Base-by-base conservation (phyloP, 2,113 vertebrate species). In the Cyprinus carpio region DNA sequence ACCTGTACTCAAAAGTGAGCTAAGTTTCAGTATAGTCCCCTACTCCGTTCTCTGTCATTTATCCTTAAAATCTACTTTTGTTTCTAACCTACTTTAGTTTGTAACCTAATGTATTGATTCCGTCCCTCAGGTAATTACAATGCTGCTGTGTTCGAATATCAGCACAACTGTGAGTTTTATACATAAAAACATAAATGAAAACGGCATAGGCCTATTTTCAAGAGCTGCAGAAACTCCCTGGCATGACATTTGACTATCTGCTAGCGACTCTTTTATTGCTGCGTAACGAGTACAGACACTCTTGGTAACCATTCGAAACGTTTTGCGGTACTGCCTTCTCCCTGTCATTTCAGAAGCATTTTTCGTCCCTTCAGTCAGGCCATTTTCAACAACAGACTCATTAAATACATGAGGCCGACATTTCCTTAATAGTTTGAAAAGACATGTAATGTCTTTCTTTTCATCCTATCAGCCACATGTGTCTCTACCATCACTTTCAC, bases 401-500 rank as follows among this genome's bases (percentile, higher is more conserved):
- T n/a, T n/a, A n/a, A n/a, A n/a, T n/a, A n/a, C n/a, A n/a, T n/a
- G n/a, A n/a, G n/a, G n/a, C n/a, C n/a, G n/a, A n/a, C n/a, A n/a
- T n/a, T n/a, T n/a, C n/a, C n/a, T n/a, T n/a, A n/a, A n/a, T n/a
- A n/a, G n/a, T n/a, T n/a, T n/a, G n/a, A n/a, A n/a, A n/a, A n/a
- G n/a, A n/a, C n/a, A n/a, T n/a, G n/a, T n/a, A n/a, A n/a, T n/a
- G n/a, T n/a, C n/a, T n/a, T n/a, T n/a, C 80, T 84, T 83, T 82
- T 88, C 76, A 83, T 86, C 27, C 58, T 84, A n/a, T 79, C 71
- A 72, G 77, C 78, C 62, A 82, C n/a, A 82, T 67, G 46, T 81
- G n/a, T 84, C 34, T 40, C 13, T 37, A 71, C 78, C 82, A 81
- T 69, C 46, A 86, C 85, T 86, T 86, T n/a, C n/a, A 90, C 83